Conservation (phyloP, 2,888 invertebrate genomes). For the Neoascia interrupta region DNA sequence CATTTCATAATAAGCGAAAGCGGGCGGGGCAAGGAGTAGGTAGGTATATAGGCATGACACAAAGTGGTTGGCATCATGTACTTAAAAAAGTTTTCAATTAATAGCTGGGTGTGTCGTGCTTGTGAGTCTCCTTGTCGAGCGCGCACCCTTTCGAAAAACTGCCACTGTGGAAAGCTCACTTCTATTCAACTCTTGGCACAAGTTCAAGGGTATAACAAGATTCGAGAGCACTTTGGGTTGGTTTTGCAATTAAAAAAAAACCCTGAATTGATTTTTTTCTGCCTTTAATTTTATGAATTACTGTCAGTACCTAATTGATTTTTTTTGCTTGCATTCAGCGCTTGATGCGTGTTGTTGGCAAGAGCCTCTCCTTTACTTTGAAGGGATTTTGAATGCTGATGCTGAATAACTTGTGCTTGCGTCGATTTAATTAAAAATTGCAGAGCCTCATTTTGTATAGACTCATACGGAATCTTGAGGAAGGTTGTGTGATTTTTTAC, state of each 20-base stretch:
- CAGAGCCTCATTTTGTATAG: constrained; percentile 11
- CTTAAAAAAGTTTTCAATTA: constrained; percentile 5
- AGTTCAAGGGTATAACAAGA: constrained; percentile 60
- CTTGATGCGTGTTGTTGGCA: constrained; percentile 23
- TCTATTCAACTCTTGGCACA: constrained; percentile 25
- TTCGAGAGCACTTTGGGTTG: constrained; percentile 38
- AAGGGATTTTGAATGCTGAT: constrained; percentile 12
- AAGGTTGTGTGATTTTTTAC: too few species aligned
- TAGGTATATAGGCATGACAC: neutral
- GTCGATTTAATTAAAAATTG: constrained; percentile 20
- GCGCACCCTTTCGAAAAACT: neutral
- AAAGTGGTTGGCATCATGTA: constrained; percentile 42
- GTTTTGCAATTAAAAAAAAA: constrained; percentile 49
- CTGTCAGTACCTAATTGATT: constrained; percentile 51
- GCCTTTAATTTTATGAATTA: constrained; percentile 49
- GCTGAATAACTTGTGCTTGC: too few species aligned
- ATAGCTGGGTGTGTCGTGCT: constrained; percentile 2
- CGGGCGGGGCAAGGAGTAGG: neutral
- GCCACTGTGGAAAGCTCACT: neutral
- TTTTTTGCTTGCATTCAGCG: neutral
- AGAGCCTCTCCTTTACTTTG: neutral
- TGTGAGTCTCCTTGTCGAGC: neutral
- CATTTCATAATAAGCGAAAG: constrained; percentile 36
- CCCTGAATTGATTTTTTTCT: constrained; percentile 10
- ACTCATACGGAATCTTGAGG: too few species aligned